These are phyloP conservation scores for Riparia riparia DNA, from an alignment of 2,113 vertebrate species.

Conservation along the genomic window DNA sequence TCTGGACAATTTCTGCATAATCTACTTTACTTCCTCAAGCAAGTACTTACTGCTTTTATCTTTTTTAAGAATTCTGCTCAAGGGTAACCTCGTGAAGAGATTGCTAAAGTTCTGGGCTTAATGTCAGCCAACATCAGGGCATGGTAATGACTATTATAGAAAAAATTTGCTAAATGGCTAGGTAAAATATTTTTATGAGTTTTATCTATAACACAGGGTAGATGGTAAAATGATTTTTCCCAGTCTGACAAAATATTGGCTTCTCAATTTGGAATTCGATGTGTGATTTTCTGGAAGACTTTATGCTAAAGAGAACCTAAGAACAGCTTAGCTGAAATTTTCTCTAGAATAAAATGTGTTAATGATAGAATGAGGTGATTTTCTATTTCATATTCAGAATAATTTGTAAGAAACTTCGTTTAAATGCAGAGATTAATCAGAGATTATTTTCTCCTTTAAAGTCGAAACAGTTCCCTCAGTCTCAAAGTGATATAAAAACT, in stretches of 20 bases:
- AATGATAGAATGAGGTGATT: not conserved
- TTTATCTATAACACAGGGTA: not conserved
- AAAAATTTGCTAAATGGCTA: not conserved
- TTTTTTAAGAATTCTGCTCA: not conserved
- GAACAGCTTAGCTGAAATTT: not conserved
- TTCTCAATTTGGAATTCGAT: not conserved
- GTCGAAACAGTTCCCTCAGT: not conserved
- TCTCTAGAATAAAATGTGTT: not conserved
- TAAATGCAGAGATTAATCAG: slow-evolving; percentile 26
- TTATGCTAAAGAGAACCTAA: not conserved
- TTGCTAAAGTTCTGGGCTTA: not conserved
- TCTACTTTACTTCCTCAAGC: not conserved
- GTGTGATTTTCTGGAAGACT: not conserved
- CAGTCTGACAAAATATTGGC: not conserved
- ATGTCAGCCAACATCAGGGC: not conserved
- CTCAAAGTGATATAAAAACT: not conserved
- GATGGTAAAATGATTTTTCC: not conserved
- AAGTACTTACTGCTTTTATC: not conserved
- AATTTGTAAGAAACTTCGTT: slow-evolving; percentile 18
- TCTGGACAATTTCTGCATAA: not conserved
- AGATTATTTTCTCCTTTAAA: slow-evolving; percentile 11
- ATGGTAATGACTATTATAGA: not conserved
- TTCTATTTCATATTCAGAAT: not conserved
- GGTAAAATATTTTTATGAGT: not conserved
- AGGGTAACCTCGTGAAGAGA: not conserved